phyloP scores from a whole-genome alignment of 1,140 invertebrate genomes.

The Apis florea region DNA sequence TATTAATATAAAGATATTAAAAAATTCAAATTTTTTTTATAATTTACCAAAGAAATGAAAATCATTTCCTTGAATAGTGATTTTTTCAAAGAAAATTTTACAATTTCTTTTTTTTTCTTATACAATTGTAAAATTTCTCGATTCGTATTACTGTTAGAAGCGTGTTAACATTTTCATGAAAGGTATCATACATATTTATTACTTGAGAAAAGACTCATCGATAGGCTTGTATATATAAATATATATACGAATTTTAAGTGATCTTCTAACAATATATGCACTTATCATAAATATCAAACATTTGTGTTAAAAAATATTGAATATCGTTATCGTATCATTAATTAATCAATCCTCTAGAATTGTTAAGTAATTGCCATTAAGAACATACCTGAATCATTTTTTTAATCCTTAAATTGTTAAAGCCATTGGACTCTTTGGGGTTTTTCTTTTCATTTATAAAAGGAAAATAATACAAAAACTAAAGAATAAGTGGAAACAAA shows the following conservation, averaged over 20 bases:
- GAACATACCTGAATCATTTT: constrained; percentile 23
- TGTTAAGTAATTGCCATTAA: not conserved
- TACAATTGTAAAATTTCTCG: not conserved
- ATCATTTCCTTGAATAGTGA: not conserved
- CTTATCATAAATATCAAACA: not conserved
- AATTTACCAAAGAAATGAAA: not conserved
- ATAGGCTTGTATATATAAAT: not conserved
- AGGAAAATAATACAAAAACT: not conserved
- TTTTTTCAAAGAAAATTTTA: not conserved
- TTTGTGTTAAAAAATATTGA: not conserved
- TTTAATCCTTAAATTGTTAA: constrained; percentile 3
- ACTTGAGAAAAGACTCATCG: not conserved
- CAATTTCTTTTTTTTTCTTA: not conserved
- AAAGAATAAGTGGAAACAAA: constrained; percentile 11
- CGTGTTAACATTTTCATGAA: not conserved
- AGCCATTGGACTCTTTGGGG: not conserved
- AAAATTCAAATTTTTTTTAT: not conserved
- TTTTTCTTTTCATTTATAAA: not conserved
- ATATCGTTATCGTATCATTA: not conserved
- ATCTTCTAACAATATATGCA: not conserved
- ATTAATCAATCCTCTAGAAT: not conserved
- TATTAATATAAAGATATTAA: not conserved
- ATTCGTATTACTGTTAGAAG: not conserved
- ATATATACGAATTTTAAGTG: not conserved
- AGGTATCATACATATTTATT: not conserved